Evolutionary conservation across 1,140 invertebrate genomes (phyloP).

Genomic region (Nilaparvata lugens): DNA sequence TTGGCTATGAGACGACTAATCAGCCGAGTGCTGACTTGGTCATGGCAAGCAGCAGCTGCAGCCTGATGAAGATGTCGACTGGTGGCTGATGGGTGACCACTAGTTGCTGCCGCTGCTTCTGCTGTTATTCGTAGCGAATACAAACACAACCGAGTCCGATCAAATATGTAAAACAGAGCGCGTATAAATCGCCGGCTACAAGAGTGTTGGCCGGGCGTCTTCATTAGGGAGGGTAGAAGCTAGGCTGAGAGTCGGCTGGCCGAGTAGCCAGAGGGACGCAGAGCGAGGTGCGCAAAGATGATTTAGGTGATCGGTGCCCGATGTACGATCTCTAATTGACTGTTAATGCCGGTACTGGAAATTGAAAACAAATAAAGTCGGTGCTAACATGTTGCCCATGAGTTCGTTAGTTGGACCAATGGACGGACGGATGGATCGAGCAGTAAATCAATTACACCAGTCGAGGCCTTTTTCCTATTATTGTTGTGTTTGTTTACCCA

Average conservation of each 20-base stretch:
- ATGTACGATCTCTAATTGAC: constrained; percentile 5
- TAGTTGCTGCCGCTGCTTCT: too few species aligned
- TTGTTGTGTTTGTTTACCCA: constrained; percentile 1
- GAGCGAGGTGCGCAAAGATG: background rate
- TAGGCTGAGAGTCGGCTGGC: background rate
- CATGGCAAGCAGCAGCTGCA: too few species aligned
- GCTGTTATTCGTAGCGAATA: too few species aligned
- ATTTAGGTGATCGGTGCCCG: background rate
- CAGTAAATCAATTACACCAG: constrained; percentile 3
- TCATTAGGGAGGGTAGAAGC: background rate
- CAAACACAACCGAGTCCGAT: background rate
- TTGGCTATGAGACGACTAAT: too few species aligned
- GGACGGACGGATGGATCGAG: background rate
- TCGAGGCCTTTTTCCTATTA: background rate
- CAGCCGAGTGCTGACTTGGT: too few species aligned
- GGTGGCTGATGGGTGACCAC: too few species aligned
- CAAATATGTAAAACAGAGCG: constrained; percentile 1
- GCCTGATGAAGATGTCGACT: too few species aligned
- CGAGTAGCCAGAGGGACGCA: background rate
- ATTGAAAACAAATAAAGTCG: constrained; percentile 6
- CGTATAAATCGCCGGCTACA: background rate
- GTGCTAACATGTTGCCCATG: background rate
- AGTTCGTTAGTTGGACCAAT: background rate
- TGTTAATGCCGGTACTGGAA: constrained; percentile 1
- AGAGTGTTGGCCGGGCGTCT: background rate